phyloP scores from a whole-genome alignment of 2,113 vertebrate genomes.

The Dunckerocampus dactyliophorus region DNA sequence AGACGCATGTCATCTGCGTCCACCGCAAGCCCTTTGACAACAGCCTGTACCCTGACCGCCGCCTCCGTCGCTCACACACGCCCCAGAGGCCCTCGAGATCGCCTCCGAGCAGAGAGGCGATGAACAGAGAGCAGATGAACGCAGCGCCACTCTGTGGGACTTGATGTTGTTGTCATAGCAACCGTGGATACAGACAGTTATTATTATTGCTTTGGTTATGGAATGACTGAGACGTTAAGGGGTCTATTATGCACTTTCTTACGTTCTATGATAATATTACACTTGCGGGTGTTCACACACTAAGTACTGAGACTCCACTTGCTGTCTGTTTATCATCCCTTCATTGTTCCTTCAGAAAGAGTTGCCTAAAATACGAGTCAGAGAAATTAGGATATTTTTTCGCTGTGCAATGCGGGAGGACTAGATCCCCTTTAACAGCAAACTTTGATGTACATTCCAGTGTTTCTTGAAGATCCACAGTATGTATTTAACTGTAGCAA shows the following conservation, averaged over 20 bases:
- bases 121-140: conserved; percentile 42
- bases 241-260: conserved; percentile 11
- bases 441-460: conserved; percentile 70
- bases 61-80: conserved; percentile 85
- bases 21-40: conserved; percentile 97
- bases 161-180: conserved; percentile 62
- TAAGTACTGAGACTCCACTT: background rate
- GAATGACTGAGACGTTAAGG: conserved; percentile 46
- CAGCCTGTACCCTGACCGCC: conserved; percentile 92
- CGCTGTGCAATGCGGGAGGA: background rate
- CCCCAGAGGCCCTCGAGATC: conserved; percentile 49
- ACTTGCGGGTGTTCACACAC: background rate
- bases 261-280: conserved; percentile 4
- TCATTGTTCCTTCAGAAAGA: background rate
- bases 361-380: too few relatives aligned
- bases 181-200: conserved; percentile 50
- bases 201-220: conserved; percentile 52
- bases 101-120: conserved; percentile 47
- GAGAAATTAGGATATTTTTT: background rate
- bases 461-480: conserved; percentile 70
- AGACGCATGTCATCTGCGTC: conserved; percentile 93
- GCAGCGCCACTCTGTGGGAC: conserved; percentile 62
- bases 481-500: conserved; percentile 70
- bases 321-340: too few relatives aligned
- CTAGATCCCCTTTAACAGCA: conserved; percentile 24